Evolutionary conservation across 2,797 vertebrate species (phyloP).

Genomic region (Anomalospiza imberbis): DNA sequence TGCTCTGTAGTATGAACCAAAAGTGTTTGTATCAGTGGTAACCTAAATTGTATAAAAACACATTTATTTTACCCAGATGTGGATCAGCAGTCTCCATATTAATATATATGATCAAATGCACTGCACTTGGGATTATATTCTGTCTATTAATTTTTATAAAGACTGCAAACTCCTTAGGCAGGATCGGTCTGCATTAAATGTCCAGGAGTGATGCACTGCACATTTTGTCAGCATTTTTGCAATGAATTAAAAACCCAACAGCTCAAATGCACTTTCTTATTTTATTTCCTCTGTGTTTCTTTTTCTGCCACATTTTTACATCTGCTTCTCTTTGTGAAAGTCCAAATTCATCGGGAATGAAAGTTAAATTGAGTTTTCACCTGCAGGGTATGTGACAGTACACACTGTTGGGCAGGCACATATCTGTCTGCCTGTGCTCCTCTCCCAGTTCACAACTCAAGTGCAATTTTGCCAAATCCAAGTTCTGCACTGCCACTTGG

Average conservation of each 20-base stretch:
- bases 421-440: background rate
- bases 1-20: background rate
- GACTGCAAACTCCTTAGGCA: background rate
- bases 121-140: background rate
- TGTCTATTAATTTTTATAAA: background rate
- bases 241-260: background rate
- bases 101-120: background rate
- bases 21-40: background rate
- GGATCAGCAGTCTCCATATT: background rate
- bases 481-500: background rate
- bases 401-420: background rate
- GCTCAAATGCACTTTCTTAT: background rate
- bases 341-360: background rate
- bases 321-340: background rate
- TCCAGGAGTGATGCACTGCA: background rate
- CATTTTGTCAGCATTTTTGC: background rate
- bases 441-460: background rate
- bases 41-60: background rate
- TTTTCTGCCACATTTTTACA: background rate
- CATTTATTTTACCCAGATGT: slow-evolving; percentile 1
- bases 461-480: background rate
- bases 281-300: background rate
- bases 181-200: background rate
- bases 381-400: background rate
- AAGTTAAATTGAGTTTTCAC: background rate